These are phyloP conservation scores for Hapalemur alaotrensis DNA, from an alignment of 2,797 vertebrate genomes.

Conservation along the genomic window DNA sequence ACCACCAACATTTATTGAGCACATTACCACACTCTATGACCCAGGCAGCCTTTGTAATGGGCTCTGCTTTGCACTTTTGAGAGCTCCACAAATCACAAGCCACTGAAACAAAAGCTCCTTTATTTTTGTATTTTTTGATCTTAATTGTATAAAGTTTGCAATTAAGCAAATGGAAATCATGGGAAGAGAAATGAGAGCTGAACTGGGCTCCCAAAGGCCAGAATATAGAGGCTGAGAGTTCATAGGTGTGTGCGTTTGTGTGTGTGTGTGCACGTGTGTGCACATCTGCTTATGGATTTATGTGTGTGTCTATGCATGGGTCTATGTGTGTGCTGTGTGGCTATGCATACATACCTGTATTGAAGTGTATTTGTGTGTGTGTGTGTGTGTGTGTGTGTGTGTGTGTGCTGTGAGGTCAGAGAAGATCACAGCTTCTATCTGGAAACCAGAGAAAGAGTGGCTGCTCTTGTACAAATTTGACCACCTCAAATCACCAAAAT, in stretches of 20 bases:
- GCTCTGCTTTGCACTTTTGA: not conserved
- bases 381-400: not conserved
- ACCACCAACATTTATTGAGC: not conserved
- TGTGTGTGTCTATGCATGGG: too few relatives aligned
- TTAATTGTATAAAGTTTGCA: too few relatives aligned
- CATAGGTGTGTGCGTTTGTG: rapidly evolving
- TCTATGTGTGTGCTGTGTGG: not conserved
- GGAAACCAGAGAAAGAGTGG: not conserved
- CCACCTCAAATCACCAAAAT: not conserved
- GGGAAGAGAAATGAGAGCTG: not conserved
- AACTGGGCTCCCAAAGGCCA: not conserved
- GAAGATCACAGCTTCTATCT: not conserved
- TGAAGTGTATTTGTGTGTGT: not conserved
- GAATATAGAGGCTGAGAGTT: not conserved
- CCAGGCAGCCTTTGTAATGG: not conserved
- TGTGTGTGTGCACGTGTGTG: not conserved
- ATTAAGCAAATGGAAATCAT: not conserved
- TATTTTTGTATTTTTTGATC: not conserved
- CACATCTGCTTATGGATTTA: not conserved
- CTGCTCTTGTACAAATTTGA: not conserved
- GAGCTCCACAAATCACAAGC: not conserved
- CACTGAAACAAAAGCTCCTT: not conserved
- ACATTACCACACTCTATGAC: not conserved
- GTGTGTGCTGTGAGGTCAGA: not conserved
- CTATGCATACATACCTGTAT: not conserved